Percentiles rank a stretch among this genome's conserved stretches.
Conservation (phyloP, 2,797 vertebrate species). For the Anniella stebbinsi region DNA sequence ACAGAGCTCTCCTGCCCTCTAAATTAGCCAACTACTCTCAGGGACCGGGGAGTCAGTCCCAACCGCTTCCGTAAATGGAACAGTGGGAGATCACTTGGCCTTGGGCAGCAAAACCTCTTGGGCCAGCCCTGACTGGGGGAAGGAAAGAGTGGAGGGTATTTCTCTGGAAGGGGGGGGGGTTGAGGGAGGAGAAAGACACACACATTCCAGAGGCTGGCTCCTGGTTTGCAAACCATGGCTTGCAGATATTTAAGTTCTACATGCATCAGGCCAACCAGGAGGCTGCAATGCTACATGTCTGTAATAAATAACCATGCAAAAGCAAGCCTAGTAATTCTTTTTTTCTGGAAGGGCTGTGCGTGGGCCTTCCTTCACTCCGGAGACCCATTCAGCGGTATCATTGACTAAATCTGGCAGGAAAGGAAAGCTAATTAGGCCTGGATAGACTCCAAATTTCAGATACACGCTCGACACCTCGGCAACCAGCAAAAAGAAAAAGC, state of each 20-base stretch:
- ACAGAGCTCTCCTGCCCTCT: too few relatives aligned
- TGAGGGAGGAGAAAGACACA: background rate
- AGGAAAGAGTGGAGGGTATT: too few relatives aligned
- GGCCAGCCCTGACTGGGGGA: background rate
- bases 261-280: too few relatives aligned
- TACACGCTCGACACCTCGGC: background rate
- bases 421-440: conserved; percentile 14
- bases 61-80: too few relatives aligned
- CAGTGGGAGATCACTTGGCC: too few relatives aligned
- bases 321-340: background rate
- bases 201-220: background rate
- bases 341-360: background rate
- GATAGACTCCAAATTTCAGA: background rate
- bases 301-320: background rate
- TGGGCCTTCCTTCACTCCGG: background rate
- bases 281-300: background rate
- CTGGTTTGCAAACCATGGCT: too few relatives aligned
- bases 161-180: background rate
- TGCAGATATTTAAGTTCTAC: background rate
- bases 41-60: too few relatives aligned
- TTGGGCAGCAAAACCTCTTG: background rate
- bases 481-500: background rate
- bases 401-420: conserved; percentile 8
- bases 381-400: background rate
- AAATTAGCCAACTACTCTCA: too few relatives aligned